Evolutionary conservation across 2,113 vertebrate genomes (phyloP).

Genomic region (Zosterops hypoxanthus): DNA sequence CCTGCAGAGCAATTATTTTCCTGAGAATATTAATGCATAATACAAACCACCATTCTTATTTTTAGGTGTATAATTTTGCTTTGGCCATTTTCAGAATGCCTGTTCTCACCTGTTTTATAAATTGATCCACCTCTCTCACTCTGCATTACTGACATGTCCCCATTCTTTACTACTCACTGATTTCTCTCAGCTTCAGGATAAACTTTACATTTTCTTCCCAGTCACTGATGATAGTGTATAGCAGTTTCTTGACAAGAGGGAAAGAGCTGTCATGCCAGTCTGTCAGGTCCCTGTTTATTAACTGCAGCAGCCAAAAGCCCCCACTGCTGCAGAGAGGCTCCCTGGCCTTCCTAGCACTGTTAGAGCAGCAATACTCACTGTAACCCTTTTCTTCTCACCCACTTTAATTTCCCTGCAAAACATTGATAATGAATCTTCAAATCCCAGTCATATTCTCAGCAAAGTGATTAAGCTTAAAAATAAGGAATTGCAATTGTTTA

Average conservation of each 20-base stretch:
- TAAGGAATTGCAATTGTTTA: not conserved
- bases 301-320: not conserved
- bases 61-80: not conserved
- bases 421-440: not conserved
- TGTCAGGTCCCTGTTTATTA: not conserved
- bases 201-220: not conserved
- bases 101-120: not conserved
- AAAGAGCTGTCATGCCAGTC: not conserved
- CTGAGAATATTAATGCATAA: not conserved
- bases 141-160: not conserved
- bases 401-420: not conserved
- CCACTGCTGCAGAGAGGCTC: not conserved
- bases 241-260: not conserved
- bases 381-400: not conserved
- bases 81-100: not conserved
- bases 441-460: not conserved
- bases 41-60: not conserved
- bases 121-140: not conserved
- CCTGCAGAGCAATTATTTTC: not conserved
- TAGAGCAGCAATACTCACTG: not conserved
- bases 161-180: not conserved
- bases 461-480: not conserved
- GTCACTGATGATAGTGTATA: not conserved
- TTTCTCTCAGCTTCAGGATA: not conserved
- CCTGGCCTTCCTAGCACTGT: not conserved